Base-by-base conservation (phyloP, 1,140 invertebrate species). In the Phenacoccus solenopsis region DNA sequence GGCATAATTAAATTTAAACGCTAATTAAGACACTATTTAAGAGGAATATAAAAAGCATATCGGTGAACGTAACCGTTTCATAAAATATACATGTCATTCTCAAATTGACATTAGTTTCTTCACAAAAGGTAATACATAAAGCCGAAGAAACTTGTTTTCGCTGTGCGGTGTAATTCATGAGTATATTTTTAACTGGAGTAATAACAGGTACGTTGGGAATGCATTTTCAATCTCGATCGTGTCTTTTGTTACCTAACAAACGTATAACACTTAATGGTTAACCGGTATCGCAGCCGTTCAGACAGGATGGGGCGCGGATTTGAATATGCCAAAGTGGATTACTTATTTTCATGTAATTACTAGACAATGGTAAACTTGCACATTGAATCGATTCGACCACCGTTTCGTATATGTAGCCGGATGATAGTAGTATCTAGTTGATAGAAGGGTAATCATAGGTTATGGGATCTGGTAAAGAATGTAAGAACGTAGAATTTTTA, bases 11-110 rank as follows among this genome's bases (percentile, higher is more conserved):
- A 64, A 22, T 64, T 64, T 3, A 25, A 64, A 64, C 59, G 25
- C 25, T 64, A 64, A 64, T 64, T 64, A 64, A 64, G 56, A 64
- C 59, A 64, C 59, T 64, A 64, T 27, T 64, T 24, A 64, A 64
- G 20, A 25, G 59, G 59, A 25, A 64, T 25, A 24, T 24, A 64
- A 64, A 24, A 64, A 24, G 25, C 21, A 64, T 22, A 64, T n/a
- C 7, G 21, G 59, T 16, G 59, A 64, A 64, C 5, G 59, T 64
- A 64, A 64, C 25, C 25, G 59, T 64, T 64, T 64, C 59, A 64
- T 64, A 64, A 64, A 64, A 64, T 64, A 64, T 64, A 64, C 59
- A 64, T 27, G 59, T 64, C 59, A 64, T 20, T 64, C 16, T 64
- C 3, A 25, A 64, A 64, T 27, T 64, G 59, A 64, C 59, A 27